Conservation (phyloP, 1,140 invertebrate genomes). For the Amphibalanus amphitrite region DNA sequence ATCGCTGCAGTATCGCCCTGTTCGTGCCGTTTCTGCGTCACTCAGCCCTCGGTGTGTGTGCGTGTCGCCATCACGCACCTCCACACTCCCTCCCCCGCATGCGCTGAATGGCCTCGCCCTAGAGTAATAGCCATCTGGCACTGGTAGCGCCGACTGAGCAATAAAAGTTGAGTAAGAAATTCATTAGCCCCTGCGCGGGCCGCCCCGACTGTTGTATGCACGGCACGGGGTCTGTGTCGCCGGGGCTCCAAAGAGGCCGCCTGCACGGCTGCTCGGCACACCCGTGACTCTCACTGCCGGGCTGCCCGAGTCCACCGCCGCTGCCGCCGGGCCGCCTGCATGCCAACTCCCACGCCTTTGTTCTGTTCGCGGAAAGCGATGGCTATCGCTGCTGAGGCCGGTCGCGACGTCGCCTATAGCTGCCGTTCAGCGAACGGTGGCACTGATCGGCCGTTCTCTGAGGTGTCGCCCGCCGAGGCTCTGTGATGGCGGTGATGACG, state of each 20-base stretch:
- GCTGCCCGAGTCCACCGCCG: background rate
- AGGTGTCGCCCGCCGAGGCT: too few relatives aligned
- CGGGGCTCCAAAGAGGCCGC: too few relatives aligned
- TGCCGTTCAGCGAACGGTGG: too few relatives aligned
- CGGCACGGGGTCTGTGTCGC: background rate
- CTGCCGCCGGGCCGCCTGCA: background rate
- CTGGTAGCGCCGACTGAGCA: background rate
- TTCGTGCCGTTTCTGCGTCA: too few relatives aligned
- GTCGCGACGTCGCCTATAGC: too few relatives aligned
- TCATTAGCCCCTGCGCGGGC: background rate
- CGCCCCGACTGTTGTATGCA: background rate
- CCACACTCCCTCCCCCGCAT: background rate
- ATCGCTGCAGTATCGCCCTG: too few relatives aligned
- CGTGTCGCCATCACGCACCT: too few relatives aligned
- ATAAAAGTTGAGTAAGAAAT: background rate
- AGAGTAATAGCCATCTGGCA: background rate
- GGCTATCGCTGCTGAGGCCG: background rate
- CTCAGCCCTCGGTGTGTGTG: too few relatives aligned
- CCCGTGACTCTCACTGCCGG: too few relatives aligned
- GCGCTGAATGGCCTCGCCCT: background rate
- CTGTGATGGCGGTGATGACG: too few relatives aligned
- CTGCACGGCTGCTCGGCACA: too few relatives aligned
- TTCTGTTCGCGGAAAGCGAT: background rate
- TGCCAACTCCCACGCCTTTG: background rate
- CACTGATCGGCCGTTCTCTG: too few relatives aligned